These are phyloP conservation scores for Tipula helvola DNA, from an alignment of 2,888 invertebrate species.

Conservation along the genomic window DNA sequence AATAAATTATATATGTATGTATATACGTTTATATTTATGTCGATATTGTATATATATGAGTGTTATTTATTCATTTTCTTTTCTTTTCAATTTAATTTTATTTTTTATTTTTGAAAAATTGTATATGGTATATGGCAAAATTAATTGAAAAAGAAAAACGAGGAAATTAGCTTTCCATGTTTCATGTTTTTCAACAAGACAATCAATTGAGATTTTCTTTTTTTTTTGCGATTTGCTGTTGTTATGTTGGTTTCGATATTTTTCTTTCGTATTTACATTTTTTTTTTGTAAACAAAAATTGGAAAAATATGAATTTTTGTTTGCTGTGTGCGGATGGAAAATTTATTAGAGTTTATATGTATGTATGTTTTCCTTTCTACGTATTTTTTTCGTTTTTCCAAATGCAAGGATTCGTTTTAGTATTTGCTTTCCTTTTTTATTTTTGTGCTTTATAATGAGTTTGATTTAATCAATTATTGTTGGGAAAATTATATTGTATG, in stretches of 20 bases:
- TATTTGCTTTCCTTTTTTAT: background rate
- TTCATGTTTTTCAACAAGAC: background rate
- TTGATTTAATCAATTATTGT: conserved; percentile 4
- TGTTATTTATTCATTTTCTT: background rate
- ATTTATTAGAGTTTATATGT: background rate
- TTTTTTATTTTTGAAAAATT: background rate
- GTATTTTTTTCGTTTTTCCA: background rate
- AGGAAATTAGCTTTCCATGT: conserved; percentile 4
- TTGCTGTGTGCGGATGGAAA: background rate
- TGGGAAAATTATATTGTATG: background rate
- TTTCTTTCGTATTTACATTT: background rate
- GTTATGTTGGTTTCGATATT: background rate
- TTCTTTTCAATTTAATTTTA: background rate
- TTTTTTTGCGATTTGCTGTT: background rate
- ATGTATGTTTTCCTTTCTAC: background rate
- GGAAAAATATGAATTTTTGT: background rate
- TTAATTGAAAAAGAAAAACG: background rate
- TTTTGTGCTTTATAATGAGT: background rate
- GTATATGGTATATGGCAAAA: background rate
- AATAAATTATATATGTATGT: background rate
- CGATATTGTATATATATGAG: background rate
- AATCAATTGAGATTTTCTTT: conserved; percentile 5
- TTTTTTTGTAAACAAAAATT: background rate
- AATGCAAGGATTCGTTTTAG: background rate
- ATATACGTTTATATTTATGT: background rate